Evolutionary conservation across 2,113 vertebrate genomes (phyloP), one percentile per base, ranked within the genome.

Genomic region (Phalacrocorax pelagicus): DNA sequence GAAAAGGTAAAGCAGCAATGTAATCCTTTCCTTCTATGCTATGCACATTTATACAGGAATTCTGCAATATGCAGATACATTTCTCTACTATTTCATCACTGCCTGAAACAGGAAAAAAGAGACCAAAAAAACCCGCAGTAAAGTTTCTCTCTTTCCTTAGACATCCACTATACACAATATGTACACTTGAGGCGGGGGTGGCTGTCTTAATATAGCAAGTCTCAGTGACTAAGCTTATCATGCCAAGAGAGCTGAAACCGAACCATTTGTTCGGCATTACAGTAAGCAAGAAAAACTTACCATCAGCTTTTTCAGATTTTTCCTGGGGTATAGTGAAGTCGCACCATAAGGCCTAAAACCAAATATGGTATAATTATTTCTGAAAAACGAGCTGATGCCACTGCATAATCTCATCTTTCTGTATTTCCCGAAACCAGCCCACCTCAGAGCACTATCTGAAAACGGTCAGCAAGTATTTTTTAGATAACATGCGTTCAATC

Each of bases 21-120:
- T 99, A 99, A 97, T 99, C 99, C 92, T 99, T 99, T 40, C 99
- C 99, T 19, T 99, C 99, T 90, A 99, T 94, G 75, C 98, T 99
- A 97, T 99, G 99, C 86, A 99, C 98, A 21, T 99, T 99, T 85
- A 99, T 97, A 93, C 99, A 99, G 14, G 99, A 99, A 92, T 98
- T 99, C 95, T 99, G 99, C 86, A 99, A 97, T 55, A 99, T 99
- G 96, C 99, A 99, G 86, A 99, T 99, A 15, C 98, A 98, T 86
- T 98, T 98, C 96, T 98, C 98, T 74, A 98, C 89, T 80, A 54
- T 70, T 93, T 98, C 97, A 72, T 82, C 91, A 30, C 86, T 95
- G 77, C 87, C 98, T 96, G 88, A 87, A 96, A 96, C 72, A 23
- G 23, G 27, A n/a, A 42, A 21, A 46, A 14, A 24, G 2, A 22